A percentile compares a stretch with the other conserved stretches of the same genome.
Evolutionary conservation across 2,113 vertebrate species (phyloP).

Genomic region (Bos taurus): ARS-UCD2.0 NC_037354.1:41099001-41099500

Average conservation of each 20-base stretch:
- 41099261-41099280: background rate
- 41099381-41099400: background rate
- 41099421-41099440: background rate
- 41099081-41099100: background rate
- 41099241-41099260: background rate
- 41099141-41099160: background rate
- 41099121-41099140: background rate
- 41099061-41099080: background rate
- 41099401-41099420: background rate
- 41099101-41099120: background rate
- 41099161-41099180: background rate
- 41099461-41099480: background rate
- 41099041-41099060: background rate
- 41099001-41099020: background rate
- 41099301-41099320: background rate
- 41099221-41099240: background rate
- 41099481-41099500: background rate
- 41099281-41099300: background rate
- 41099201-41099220: background rate
- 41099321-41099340: background rate
- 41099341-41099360: background rate
- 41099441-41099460: background rate
- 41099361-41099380: background rate
- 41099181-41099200: background rate
- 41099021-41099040: background rate